Evolutionary conservation across 2,888 invertebrate genomes (phyloP), one percentile per base, ranked within the genome.

Genomic region (Crocallis elinguaria): DNA sequence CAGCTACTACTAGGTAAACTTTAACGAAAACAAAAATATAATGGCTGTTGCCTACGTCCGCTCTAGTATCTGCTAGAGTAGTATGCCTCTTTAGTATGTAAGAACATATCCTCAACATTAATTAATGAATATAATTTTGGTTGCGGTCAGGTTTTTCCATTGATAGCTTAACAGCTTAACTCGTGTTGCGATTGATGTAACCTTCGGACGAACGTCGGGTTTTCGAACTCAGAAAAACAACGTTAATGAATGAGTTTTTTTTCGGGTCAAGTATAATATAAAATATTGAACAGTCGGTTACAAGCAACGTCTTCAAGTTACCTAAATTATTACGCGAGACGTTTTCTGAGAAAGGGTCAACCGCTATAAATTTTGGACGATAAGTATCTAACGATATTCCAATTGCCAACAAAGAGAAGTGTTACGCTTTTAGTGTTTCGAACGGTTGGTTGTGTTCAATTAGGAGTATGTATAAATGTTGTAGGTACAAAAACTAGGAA

Each of bases 261-360:
- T 23, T 13, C 13, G 7, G 12, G 32, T 25, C 8, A n/a, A 12
- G n/a, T n/a, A n/a, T n/a, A 3, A 6, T 21, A n/a, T 8, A 32
- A 43, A 23, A 19, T 33, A 36, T 23, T 9, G 11, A 8, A 14
- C 11, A 8, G 11, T 7, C 21, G 9, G 6, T 35, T 19, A 6
- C 13, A 25, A 16, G 5, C 11, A 25, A 19, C 3, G 19, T 19
- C 19, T 19, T 19, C 19, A 12, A 33, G 8, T 46, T 35, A 33
- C 4, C 35, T 19, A 36, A 27, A 35, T 49, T 14, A 48, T 14
- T 39, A 11, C 19, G 5, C 27, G 29, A 21, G 9, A 32, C 19
- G 23, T 45, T 33, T 39, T 55, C 27, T 23, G 21, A 44, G 27
- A 41, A 43, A 46, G 37, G 33, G 27, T 29, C 12, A 19, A 30